Evolutionary conservation across 2,888 invertebrate species (phyloP).

Genomic region (Cremastobaeus sp.): DNA sequence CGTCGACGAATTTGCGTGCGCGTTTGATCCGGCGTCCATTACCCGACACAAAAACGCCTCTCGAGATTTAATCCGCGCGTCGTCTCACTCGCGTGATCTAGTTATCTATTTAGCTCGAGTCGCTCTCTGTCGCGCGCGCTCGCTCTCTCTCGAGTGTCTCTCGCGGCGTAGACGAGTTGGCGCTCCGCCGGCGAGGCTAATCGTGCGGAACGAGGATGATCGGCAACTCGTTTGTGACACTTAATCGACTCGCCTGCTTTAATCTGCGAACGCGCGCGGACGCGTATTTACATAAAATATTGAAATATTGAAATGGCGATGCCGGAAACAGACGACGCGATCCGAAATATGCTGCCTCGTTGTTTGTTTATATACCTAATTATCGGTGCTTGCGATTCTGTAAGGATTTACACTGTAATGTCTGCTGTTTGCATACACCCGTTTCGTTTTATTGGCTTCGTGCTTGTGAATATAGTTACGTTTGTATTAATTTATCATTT

Average conservation of each 20-base stretch:
- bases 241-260: constrained; percentile 53
- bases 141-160: constrained; percentile 34
- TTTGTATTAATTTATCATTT: no score
- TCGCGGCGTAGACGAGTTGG: constrained; percentile 53
- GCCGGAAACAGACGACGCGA: constrained; percentile 42
- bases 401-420: constrained; percentile 30
- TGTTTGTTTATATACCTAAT: constrained; percentile 43
- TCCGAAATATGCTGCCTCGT: constrained; percentile 30
- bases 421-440: constrained; percentile 25
- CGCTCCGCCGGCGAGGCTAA: constrained; percentile 53
- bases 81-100: not conserved
- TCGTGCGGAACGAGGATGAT: constrained; percentile 59
- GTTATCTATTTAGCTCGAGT: constrained; percentile 7
- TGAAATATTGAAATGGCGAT: constrained; percentile 57
- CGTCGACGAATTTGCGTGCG: no score
- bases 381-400: constrained; percentile 35
- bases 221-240: constrained; percentile 58
- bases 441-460: constrained; percentile 9
- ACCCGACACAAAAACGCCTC: no score
- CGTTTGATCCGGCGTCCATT: no score
- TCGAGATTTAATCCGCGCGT: not conserved
- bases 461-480: not conserved
- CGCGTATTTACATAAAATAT: constrained; percentile 57
- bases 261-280: constrained; percentile 30
- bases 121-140: constrained; percentile 15